Evolutionary conservation across 1,140 invertebrate species (phyloP).

Genomic region (Leptopilina clavipes): DNA sequence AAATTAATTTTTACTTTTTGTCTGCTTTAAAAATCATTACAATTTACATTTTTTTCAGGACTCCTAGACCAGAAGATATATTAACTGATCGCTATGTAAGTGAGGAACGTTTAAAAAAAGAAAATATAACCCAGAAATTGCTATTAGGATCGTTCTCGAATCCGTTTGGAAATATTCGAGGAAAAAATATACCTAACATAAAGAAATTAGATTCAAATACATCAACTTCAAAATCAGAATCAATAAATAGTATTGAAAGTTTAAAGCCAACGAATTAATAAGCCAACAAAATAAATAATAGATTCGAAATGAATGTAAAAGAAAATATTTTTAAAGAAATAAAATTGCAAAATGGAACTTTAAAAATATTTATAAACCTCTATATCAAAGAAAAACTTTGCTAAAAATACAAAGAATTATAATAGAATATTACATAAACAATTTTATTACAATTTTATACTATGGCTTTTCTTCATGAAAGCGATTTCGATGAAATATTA

Average conservation of each 20-base stretch:
- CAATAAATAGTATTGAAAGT: background rate
- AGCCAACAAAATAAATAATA: too few species aligned
- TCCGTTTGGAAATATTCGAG: background rate
- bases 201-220: background rate
- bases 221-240: background rate
- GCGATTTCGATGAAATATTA: background rate
- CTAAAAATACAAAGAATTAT: background rate
- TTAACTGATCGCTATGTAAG: background rate
- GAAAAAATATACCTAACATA: background rate
- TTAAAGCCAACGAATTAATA: background rate
- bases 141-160: background rate
- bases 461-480: background rate
- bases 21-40: background rate
- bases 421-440: slow-evolving; percentile 13
- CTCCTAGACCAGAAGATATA: slow-evolving; percentile 1
- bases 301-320: background rate
- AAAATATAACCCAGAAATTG: background rate
- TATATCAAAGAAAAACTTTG: slow-evolving; percentile 1
- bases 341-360: background rate
- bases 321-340: background rate
- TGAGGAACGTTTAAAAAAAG: slow-evolving; percentile 13
- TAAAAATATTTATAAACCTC: slow-evolving; percentile 13
- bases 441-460: slow-evolving; percentile 30
- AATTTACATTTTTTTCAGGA: background rate
- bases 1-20: background rate